phyloP scores from a whole-genome alignment of 2,888 invertebrate species.

The Lumbricus terrestris region DNA sequence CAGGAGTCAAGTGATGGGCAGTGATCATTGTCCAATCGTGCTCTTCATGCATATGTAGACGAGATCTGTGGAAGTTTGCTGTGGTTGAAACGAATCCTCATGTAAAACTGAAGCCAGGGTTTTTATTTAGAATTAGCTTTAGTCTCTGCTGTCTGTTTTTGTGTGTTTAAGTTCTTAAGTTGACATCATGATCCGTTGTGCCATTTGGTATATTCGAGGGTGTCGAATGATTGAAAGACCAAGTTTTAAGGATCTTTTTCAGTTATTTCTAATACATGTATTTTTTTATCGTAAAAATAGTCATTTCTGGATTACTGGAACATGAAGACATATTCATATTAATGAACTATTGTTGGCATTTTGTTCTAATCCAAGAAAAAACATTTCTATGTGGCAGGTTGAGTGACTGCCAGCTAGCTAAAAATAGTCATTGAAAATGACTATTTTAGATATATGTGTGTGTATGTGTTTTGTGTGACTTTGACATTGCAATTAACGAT shows the following conservation, averaged over 20 bases:
- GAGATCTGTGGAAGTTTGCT: neutral
- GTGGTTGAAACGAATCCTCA: neutral
- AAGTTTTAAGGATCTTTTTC: neutral
- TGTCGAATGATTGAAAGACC: neutral
- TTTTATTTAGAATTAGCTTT: neutral
- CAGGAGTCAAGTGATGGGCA: constrained; percentile 78
- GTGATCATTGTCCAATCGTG: constrained; percentile 93
- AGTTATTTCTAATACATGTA: neutral
- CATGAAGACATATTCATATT: neutral
- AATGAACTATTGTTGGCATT: neutral
- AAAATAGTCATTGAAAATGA: neutral
- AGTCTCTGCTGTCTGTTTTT: neutral
- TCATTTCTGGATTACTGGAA: neutral
- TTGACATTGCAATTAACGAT: neutral
- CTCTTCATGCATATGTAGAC: constrained; percentile 35
- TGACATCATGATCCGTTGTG: neutral
- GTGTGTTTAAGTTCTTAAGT: neutral
- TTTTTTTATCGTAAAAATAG: neutral
- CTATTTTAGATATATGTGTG: neutral
- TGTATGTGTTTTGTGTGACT: neutral
- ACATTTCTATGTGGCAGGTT: neutral
- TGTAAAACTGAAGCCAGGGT: neutral
- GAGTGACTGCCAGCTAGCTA: neutral
- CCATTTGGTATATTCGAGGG: too few relatives aligned
- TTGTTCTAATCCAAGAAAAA: neutral